phyloP scores from a whole-genome alignment of 2,888 invertebrate genomes.

The Empis livida region DNA sequence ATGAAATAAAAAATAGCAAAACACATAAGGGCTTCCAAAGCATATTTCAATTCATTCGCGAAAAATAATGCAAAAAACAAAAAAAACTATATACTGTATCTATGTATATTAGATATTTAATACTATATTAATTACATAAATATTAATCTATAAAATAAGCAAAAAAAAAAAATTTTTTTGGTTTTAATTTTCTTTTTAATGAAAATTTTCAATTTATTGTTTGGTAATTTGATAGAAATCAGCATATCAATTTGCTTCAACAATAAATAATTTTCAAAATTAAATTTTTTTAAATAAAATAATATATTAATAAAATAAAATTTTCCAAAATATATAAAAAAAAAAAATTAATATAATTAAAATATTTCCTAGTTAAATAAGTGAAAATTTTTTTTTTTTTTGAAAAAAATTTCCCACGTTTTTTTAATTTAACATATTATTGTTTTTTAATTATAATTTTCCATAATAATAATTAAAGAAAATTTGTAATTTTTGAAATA shows the following conservation, averaged over 20 bases:
- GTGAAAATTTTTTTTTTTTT: too few relatives aligned
- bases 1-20: conserved; percentile 21
- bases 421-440: too few relatives aligned
- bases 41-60: conserved; percentile 12
- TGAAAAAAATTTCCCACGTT: neutral
- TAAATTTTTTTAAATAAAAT: conserved; percentile 13
- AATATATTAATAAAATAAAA: conserved; percentile 9
- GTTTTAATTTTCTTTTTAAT: too few relatives aligned
- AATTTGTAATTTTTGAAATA: conserved; percentile 4
- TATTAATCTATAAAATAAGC: conserved; percentile 8
- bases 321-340: conserved; percentile 4
- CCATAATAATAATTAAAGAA: too few relatives aligned
- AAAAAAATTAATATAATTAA: conserved; percentile 13
- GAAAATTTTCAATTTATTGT: conserved; percentile 12
- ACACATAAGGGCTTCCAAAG: conserved; percentile 35
- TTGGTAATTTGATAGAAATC: conserved; percentile 32
- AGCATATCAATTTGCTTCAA: conserved; percentile 35
- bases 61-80: conserved; percentile 10
- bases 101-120: too few relatives aligned
- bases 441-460: neutral
- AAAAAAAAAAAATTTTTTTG: conserved; percentile 5
- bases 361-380: conserved; percentile 10
- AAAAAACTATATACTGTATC: too few relatives aligned
- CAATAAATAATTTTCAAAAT: conserved; percentile 16
- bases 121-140: too few relatives aligned